Conservation (phyloP, 2,888 invertebrate genomes). For the Scaptomyza caliginosa region DNA sequence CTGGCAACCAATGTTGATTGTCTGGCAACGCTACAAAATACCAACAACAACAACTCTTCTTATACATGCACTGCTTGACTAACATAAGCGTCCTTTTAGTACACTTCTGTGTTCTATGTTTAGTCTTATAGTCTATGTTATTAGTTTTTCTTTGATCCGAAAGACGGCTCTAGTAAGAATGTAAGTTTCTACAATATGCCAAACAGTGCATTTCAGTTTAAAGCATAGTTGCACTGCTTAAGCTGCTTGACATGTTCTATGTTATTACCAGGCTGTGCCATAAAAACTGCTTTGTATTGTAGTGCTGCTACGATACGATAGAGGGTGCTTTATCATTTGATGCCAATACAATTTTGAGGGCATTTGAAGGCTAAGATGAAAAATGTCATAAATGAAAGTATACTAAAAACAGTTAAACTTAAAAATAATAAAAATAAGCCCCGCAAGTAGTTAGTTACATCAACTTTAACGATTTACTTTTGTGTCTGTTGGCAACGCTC, state of each 20-base stretch:
- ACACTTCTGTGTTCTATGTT: not conserved
- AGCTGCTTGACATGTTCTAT: not conserved
- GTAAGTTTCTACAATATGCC: not conserved
- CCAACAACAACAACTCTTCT: not conserved
- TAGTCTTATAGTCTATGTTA: not conserved
- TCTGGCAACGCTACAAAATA: slow-evolving; percentile 20
- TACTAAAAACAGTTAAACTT: no score
- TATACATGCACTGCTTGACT: not conserved
- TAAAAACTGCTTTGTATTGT: not conserved
- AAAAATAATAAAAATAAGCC: no score
- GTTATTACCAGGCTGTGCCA: not conserved
- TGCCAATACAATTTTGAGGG: no score
- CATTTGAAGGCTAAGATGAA: no score
- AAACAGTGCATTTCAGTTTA: not conserved
- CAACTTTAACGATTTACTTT: not conserved
- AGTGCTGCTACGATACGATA: not conserved
- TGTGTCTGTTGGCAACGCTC: not conserved
- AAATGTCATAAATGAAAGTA: no score
- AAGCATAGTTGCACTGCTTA: not conserved
- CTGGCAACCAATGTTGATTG: slow-evolving; percentile 37
- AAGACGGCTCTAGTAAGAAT: not conserved
- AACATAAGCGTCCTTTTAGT: not conserved
- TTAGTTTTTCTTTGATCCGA: not conserved
- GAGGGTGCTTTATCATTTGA: not conserved
- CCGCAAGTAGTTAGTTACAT: no score